These are phyloP conservation scores for Misgurnus anguillicaudatus DNA, from an alignment of 2,113 vertebrate species.

Conservation along the genomic window DNA sequence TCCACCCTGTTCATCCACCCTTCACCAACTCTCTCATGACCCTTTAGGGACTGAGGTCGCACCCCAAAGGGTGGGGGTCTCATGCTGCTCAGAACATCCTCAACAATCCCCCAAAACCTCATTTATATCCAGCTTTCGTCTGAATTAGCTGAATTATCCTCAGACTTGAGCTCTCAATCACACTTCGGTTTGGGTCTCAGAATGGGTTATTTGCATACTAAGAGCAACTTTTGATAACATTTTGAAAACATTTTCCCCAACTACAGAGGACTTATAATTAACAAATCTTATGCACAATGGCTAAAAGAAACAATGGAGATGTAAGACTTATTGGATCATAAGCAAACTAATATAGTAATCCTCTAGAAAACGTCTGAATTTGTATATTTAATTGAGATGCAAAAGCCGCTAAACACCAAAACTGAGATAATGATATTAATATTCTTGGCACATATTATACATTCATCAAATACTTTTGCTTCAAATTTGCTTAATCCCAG, in stretches of 20 bases:
- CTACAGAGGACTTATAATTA: slow-evolving; percentile 37
- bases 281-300: slow-evolving; percentile 4
- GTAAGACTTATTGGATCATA: background rate
- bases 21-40: slow-evolving; percentile 71
- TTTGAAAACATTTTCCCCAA: slow-evolving; percentile 20
- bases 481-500: too few relatives aligned
- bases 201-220: slow-evolving; percentile 32
- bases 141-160: slow-evolving; percentile 54
- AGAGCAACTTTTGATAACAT: background rate
- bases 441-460: too few relatives aligned
- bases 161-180: slow-evolving; percentile 58
- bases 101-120: slow-evolving; percentile 55
- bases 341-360: too few relatives aligned
- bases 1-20: slow-evolving; percentile 59
- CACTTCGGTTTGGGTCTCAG: slow-evolving; percentile 27
- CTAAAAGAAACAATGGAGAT: background rate
- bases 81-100: slow-evolving; percentile 58
- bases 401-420: too few relatives aligned
- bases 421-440: too few relatives aligned
- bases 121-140: slow-evolving; percentile 43
- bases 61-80: slow-evolving; percentile 44
- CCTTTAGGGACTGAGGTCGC: slow-evolving; percentile 65
- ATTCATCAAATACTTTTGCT: too few relatives aligned
- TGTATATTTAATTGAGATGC: too few relatives aligned
- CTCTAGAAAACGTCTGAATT: too few relatives aligned